phyloP scores from a whole-genome alignment of 2,888 invertebrate species.

The Apamea monoglypha region DNA sequence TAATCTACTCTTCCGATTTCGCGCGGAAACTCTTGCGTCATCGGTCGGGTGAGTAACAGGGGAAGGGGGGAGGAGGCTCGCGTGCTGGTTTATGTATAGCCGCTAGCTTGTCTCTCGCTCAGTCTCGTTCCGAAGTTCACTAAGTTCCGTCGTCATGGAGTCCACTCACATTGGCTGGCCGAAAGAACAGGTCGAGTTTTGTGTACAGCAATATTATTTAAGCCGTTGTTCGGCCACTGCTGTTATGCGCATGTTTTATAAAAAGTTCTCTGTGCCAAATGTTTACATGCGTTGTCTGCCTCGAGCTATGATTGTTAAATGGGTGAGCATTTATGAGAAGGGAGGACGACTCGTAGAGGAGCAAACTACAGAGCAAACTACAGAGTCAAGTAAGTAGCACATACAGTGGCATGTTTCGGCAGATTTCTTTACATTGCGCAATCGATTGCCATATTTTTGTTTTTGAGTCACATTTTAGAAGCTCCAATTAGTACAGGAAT shows the following conservation, averaged over 20 bases:
- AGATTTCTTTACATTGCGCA: background rate
- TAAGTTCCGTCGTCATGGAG: background rate
- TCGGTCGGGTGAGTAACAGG: too few relatives aligned
- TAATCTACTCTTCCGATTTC: background rate
- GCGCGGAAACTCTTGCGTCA: background rate
- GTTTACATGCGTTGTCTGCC: background rate
- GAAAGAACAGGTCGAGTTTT: conserved; percentile 13
- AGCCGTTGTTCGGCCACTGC: background rate
- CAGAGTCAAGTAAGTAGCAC: conserved; percentile 2
- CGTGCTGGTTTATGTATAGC: background rate
- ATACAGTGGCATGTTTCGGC: background rate
- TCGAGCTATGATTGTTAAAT: background rate
- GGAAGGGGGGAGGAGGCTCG: too few relatives aligned
- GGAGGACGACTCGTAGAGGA: too few relatives aligned
- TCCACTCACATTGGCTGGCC: background rate
- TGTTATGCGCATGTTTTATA: conserved; percentile 15
- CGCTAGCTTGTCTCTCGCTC: background rate
- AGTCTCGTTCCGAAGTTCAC: conserved; percentile 5
- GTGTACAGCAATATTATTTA: conserved; percentile 28
- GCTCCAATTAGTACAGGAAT: background rate
- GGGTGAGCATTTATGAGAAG: conserved; percentile 6
- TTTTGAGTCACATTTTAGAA: background rate
- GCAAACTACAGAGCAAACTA: too few relatives aligned
- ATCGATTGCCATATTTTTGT: background rate
- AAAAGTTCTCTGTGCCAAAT: background rate